These are phyloP conservation scores for Rhabdornis inornatus DNA, from an alignment of 2,113 vertebrate species.

Conservation along the genomic window DNA sequence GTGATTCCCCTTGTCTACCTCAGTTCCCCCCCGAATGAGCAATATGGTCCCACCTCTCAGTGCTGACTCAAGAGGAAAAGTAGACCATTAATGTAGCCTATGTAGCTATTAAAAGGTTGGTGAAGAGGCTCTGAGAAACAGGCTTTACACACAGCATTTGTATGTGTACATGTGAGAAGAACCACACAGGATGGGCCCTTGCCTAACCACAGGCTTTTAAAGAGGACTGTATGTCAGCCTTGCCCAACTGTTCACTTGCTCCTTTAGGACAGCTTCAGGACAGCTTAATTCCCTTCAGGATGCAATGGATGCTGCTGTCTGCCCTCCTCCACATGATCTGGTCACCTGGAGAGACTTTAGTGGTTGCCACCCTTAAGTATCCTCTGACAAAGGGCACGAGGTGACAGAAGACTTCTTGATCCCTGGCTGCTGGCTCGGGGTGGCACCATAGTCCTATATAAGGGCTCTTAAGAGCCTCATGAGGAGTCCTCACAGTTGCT, in stretches of 20 bases:
- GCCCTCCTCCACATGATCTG: background rate
- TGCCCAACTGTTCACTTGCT: background rate
- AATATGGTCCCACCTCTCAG: background rate
- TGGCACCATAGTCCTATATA: background rate
- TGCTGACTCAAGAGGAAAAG: background rate
- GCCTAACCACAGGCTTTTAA: background rate
- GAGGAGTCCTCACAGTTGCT: too few species aligned
- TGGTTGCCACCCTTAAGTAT: background rate
- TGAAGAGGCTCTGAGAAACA: background rate
- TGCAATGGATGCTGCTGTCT: background rate
- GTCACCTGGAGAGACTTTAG: background rate
- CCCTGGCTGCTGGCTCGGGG: background rate
- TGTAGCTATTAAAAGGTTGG: background rate
- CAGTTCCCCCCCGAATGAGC: background rate
- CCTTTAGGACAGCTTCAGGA: background rate
- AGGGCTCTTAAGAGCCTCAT: background rate
- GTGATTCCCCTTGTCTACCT: background rate
- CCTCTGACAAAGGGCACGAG: background rate
- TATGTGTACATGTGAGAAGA: fast-evolving
- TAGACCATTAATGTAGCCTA: background rate
- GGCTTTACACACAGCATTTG: background rate
- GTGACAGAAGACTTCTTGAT: background rate
- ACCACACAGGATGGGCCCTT: background rate
- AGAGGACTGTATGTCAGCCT: background rate
- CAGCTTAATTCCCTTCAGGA: background rate